Evolutionary conservation across 2,888 invertebrate genomes (phyloP).

Genomic region (Mantis religiosa): DNA sequence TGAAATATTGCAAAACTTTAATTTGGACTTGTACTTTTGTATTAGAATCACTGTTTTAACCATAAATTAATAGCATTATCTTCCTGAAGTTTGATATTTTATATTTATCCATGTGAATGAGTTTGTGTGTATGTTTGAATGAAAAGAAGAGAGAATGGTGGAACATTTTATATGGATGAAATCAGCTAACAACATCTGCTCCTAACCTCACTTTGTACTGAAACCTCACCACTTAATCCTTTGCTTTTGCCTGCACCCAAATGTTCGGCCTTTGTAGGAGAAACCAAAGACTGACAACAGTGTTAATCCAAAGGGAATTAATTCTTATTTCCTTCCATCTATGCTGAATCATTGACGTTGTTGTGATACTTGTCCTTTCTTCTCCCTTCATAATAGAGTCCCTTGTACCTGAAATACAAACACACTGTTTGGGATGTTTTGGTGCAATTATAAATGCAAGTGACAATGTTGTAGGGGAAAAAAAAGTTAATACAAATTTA

Average conservation of each 20-base stretch:
- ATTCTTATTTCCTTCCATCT: constrained; percentile 2
- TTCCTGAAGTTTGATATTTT: no score
- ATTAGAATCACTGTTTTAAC: neutral
- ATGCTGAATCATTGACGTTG: neutral
- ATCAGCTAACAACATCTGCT: neutral
- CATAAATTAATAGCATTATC: no score
- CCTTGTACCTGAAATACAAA: constrained; percentile 14
- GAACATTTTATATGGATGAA: neutral
- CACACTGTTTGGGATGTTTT: neutral
- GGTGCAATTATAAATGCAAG: constrained; percentile 3
- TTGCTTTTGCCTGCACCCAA: constrained; percentile 9
- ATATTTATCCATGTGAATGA: no score
- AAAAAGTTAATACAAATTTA: neutral
- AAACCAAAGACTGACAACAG: constrained; percentile 27
- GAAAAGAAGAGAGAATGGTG: neutral
- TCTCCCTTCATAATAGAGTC: constrained; percentile 15
- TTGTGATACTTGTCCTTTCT: constrained; percentile 2
- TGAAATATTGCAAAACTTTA: no score
- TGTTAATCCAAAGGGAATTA: neutral
- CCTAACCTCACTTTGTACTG: neutral
- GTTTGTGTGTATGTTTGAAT: no score
- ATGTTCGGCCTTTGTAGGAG: constrained; percentile 24
- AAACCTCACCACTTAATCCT: neutral
- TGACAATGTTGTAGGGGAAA: neutral
- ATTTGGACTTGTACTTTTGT: neutral